Percentiles rank a stretch among this genome's conserved stretches.
These are phyloP conservation scores for Cantharis rustica DNA, from an alignment of 2,888 invertebrate species.

Conservation along the genomic window DNA sequence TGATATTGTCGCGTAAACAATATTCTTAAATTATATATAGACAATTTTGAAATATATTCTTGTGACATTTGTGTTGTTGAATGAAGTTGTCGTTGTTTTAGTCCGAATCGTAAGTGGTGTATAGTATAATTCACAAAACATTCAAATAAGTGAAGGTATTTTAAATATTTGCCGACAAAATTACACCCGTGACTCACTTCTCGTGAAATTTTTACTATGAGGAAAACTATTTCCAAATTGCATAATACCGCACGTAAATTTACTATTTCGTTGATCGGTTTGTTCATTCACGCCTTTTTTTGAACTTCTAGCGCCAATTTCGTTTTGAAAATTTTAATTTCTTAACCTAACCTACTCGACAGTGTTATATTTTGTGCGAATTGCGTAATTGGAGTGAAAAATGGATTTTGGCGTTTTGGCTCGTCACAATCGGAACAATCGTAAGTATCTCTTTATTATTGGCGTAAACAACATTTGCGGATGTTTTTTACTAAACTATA, in stretches of 20 bases:
- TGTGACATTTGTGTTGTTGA: not conserved
- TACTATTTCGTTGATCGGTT: not conserved
- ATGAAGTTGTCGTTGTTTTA: not conserved
- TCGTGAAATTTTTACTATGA: not conserved
- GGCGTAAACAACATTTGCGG: not conserved
- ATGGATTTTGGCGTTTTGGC: constrained; percentile 37
- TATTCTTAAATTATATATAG: not conserved
- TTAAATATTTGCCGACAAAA: not conserved
- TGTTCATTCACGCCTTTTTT: not conserved
- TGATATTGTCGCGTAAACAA: not conserved
- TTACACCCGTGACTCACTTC: not conserved
- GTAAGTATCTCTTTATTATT: constrained; percentile 31
- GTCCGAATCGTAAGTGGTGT: not conserved
- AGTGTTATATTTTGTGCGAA: not conserved
- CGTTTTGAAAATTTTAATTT: not conserved
- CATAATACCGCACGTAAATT: constrained; percentile 1
- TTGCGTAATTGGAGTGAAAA: not conserved
- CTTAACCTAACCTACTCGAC: not conserved
- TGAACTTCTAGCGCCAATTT: not conserved
- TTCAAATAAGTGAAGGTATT: not conserved
- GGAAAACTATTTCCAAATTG: constrained; percentile 5
- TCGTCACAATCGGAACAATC: constrained; percentile 36
- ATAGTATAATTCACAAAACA: not conserved
- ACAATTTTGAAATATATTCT: not conserved
- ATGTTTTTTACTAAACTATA: no score